phyloP scores from a whole-genome alignment of 2,888 invertebrate genomes.

The Caenorhabditis angaria region DNA sequence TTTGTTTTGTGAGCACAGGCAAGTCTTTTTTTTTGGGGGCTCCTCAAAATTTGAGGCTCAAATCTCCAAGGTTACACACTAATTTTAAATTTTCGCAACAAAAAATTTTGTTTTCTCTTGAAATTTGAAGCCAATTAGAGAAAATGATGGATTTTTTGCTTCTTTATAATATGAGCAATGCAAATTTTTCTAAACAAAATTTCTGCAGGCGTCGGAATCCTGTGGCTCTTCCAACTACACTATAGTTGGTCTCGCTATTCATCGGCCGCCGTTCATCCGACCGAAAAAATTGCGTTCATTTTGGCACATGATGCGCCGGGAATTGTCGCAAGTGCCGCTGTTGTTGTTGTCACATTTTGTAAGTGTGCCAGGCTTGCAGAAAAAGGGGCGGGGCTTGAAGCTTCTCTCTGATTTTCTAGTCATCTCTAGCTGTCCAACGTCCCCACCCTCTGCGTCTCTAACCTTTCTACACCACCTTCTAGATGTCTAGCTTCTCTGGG shows the following conservation, averaged over 20 bases:
- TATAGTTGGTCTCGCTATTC: conserved; percentile 65
- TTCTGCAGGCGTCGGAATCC: conserved; percentile 55
- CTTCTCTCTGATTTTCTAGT: no score
- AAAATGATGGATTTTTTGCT: background rate
- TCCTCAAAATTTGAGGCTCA: no score
- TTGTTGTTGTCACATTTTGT: conserved; percentile 51
- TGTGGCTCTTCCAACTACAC: conserved; percentile 54
- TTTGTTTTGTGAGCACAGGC: conserved; percentile 41
- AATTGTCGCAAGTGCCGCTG: conserved; percentile 51
- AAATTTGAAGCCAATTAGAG: no score
- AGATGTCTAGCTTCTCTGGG: no score
- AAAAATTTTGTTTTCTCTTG: no score
- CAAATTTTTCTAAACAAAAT: background rate
- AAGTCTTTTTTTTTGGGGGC: background rate
- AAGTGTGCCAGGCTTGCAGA: conserved; percentile 19
- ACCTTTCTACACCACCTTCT: no score
- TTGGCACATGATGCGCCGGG: conserved; percentile 67
- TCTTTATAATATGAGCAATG: background rate
- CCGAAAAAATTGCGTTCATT: conserved; percentile 71
- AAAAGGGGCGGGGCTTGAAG: no score
- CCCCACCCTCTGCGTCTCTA: no score
- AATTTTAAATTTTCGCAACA: no score
- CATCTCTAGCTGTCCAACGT: conserved; percentile 4
- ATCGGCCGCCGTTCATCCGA: conserved; percentile 67
- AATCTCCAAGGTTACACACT: no score